phyloP scores from a whole-genome alignment of 1,140 invertebrate species.

The Drosophila funebris region DNA sequence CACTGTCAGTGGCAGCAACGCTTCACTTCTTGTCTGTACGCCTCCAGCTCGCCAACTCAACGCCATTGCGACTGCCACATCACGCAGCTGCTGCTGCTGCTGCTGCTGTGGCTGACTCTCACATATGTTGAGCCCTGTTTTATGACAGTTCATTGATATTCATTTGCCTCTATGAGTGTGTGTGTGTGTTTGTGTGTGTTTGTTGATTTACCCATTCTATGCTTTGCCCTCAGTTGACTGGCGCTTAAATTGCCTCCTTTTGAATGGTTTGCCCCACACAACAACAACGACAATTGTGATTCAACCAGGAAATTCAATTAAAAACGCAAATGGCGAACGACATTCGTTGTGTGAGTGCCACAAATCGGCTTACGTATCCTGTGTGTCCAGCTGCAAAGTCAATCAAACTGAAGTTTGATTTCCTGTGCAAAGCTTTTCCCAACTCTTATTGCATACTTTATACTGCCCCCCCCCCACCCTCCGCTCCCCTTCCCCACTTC shows the following conservation, averaged over 20 bases:
- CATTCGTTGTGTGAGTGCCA: constrained; percentile 11
- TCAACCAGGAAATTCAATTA: constrained; percentile 54
- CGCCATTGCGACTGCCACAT: neutral
- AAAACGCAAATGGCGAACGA: constrained; percentile 45
- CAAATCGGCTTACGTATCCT: constrained; percentile 63
- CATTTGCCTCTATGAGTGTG: constrained; percentile 49
- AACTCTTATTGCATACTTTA: constrained; percentile 53
- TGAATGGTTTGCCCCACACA: constrained; percentile 32
- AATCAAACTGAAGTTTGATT: constrained; percentile 73
- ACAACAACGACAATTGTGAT: constrained; percentile 15
- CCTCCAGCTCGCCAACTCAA: neutral
- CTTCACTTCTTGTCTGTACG: constrained; percentile 7
- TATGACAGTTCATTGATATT: constrained; percentile 81
- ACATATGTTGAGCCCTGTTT: constrained; percentile 52
- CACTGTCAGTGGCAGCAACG: constrained; percentile 52
- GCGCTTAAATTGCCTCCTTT: constrained; percentile 35
- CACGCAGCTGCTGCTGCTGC: too few species aligned
- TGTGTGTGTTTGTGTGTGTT: constrained; percentile 10
- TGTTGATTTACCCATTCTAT: constrained; percentile 24
- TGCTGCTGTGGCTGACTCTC: too few species aligned
- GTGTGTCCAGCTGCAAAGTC: constrained; percentile 43
- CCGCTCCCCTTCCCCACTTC: neutral
- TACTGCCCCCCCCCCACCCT: neutral
- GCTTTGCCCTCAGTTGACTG: constrained; percentile 31
- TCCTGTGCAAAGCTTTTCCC: constrained; percentile 22